Evolutionary conservation across 2,113 vertebrate species (phyloP).

Genomic region (Furnarius figulus): DNA sequence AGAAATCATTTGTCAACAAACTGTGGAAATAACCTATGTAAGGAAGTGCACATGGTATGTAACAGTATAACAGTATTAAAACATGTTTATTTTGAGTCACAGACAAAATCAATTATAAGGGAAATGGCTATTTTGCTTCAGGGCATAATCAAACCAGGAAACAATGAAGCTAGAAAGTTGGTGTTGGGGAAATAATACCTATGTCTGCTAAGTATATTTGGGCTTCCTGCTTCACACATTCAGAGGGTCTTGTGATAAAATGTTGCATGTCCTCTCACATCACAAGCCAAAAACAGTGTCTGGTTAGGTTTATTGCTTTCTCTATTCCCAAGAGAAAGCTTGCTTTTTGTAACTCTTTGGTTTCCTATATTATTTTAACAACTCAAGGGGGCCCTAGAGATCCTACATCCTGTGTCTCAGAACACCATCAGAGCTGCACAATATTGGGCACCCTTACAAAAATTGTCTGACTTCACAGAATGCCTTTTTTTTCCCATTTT

Average conservation of each 20-base stretch:
- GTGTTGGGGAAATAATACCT: constrained; percentile 10
- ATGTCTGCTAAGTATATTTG: constrained; percentile 8
- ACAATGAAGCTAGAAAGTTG: background rate
- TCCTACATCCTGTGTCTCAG: background rate
- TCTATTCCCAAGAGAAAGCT: constrained; percentile 29
- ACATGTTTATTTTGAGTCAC: background rate
- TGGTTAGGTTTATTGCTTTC: constrained; percentile 35
- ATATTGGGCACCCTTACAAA: background rate
- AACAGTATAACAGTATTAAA: background rate
- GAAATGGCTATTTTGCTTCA: background rate
- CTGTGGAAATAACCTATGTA: background rate
- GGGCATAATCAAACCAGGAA: constrained; percentile 35
- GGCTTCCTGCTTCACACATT: constrained; percentile 54
- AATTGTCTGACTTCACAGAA: background rate
- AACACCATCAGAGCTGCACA: background rate
- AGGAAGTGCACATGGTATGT: background rate
- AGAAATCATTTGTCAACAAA: background rate
- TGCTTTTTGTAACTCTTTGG: constrained; percentile 24
- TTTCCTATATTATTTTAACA: constrained; percentile 26
- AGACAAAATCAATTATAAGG: background rate
- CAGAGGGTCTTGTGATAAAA: constrained; percentile 24
- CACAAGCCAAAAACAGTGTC: background rate
- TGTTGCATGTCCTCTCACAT: constrained; percentile 24
- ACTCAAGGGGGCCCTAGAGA: background rate
- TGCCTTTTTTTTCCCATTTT: background rate